Conservation (phyloP, 2,797 vertebrate genomes). For the Acipenser transmontanus region DNA sequence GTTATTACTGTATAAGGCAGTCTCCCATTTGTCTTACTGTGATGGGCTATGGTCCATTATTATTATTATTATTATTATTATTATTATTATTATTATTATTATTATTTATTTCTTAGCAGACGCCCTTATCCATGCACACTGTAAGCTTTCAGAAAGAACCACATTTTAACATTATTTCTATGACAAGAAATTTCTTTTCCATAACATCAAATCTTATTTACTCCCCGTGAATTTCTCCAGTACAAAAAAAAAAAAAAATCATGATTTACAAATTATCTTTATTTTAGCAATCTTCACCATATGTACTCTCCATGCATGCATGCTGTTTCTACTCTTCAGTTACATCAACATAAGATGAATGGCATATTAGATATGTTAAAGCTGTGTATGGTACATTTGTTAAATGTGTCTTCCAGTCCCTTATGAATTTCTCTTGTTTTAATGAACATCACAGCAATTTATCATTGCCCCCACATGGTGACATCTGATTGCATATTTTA, state of each 20-base stretch:
- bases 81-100: too few relatives aligned
- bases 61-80: too few relatives aligned
- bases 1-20: too few relatives aligned
- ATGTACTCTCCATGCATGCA: slow-evolving; percentile 1
- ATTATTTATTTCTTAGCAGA: too few relatives aligned
- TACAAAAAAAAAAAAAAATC: not conserved
- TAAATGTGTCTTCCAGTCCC: not conserved
- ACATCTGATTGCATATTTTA: too few relatives aligned
- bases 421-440: too few relatives aligned
- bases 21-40: too few relatives aligned
- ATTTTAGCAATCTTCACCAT: not conserved
- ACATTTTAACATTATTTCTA: not conserved
- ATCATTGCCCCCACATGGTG: too few relatives aligned
- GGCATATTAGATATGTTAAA: not conserved
- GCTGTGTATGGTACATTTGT: not conserved
- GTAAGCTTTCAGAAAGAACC: not conserved
- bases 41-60: not conserved
- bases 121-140: too few relatives aligned
- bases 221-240: not conserved
- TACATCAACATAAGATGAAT: not conserved
- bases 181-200: not conserved
- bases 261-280: not conserved
- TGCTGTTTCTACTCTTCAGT: not conserved
- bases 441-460: too few relatives aligned
- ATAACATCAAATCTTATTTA: not conserved